These are phyloP conservation scores for Danionella cerebrum DNA, from an alignment of 2,113 vertebrate species.

Conservation along the genomic window DNA sequence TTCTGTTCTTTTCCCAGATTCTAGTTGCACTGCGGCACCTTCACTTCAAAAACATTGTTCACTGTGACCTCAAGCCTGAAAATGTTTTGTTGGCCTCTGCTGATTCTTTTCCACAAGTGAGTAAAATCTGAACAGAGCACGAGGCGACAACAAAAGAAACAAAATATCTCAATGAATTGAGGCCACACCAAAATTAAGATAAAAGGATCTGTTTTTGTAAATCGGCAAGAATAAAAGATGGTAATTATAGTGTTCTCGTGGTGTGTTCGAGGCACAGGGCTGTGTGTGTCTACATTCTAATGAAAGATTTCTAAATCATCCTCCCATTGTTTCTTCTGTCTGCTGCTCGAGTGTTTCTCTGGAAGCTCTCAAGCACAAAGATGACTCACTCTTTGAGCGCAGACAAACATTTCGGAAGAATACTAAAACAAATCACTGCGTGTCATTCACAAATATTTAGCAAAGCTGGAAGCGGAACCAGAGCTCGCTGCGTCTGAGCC, in stretches of 20 bases:
- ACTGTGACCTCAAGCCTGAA: conserved; percentile 96
- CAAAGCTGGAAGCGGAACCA: neutral
- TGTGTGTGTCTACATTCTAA: conserved; percentile 28
- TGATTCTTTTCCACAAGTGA: conserved; percentile 91
- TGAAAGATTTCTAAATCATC: conserved; percentile 43
- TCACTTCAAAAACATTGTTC: conserved; percentile 98
- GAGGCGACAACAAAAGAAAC: conserved; percentile 6
- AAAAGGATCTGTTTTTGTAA: conserved; percentile 35
- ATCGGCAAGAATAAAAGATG: conserved; percentile 33
- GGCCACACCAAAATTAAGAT: conserved; percentile 26
- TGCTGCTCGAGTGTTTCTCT: conserved; percentile 17
- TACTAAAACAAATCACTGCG: conserved; percentile 31
- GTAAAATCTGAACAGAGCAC: conserved; percentile 12
- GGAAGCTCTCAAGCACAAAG: conserved; percentile 31
- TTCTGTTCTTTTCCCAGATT: conserved; percentile 64
- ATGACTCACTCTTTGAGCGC: conserved; percentile 36
- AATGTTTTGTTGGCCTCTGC: conserved; percentile 90
- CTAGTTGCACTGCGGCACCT: conserved; percentile 91
- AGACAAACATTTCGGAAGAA: conserved; percentile 32
- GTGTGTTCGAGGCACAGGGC: conserved; percentile 15
- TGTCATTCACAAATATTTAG: conserved; percentile 42
- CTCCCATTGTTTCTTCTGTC: conserved; percentile 33
- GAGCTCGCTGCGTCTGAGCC: conserved; percentile 4
- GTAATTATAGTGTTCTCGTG: conserved; percentile 32
- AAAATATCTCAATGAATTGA: conserved; percentile 7